A percentile compares a stretch with the other conserved stretches of the same genome.
phyloP scores from a whole-genome alignment of 2,113 vertebrate species.

The Dissostichus mawsoni region DNA sequence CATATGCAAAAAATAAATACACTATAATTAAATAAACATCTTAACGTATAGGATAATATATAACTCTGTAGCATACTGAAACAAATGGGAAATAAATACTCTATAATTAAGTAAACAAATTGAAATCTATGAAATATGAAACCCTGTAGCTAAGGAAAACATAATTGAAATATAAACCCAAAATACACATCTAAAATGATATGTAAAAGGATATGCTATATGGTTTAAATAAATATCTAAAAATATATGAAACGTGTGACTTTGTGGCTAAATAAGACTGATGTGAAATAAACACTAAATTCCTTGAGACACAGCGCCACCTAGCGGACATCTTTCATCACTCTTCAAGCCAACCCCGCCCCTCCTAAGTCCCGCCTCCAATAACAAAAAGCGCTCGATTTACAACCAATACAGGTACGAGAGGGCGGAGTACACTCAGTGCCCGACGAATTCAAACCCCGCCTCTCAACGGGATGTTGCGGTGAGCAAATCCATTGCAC shows the following conservation, averaged over 20 bases:
- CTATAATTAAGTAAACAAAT: too few species aligned
- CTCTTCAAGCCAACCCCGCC: constrained; percentile 41
- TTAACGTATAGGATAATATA: not conserved
- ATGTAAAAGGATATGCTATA: not conserved
- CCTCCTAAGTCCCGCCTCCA: constrained; percentile 65
- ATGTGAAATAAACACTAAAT: not conserved
- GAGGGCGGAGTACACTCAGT: constrained; percentile 19
- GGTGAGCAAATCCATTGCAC: not conserved
- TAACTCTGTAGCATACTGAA: not conserved
- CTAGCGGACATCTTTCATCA: not conserved
- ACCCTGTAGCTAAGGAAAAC: not conserved
- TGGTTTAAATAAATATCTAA: not conserved
- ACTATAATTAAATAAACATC: not conserved
- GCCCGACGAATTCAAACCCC: not conserved
- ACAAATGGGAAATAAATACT: not conserved
- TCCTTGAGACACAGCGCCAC: constrained; percentile 3
- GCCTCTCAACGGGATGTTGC: not conserved
- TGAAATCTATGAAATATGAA: not conserved
- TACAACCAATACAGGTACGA: accelerated
- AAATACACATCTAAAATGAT: not conserved
- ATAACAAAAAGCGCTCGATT: constrained; percentile 16
- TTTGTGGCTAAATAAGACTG: not conserved
- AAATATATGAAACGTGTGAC: not conserved
- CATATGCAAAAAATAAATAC: not conserved
- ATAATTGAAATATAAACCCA: not conserved